phyloP scores from a whole-genome alignment of 1,140 invertebrate genomes.

The Nixonia krombeini region DNA sequence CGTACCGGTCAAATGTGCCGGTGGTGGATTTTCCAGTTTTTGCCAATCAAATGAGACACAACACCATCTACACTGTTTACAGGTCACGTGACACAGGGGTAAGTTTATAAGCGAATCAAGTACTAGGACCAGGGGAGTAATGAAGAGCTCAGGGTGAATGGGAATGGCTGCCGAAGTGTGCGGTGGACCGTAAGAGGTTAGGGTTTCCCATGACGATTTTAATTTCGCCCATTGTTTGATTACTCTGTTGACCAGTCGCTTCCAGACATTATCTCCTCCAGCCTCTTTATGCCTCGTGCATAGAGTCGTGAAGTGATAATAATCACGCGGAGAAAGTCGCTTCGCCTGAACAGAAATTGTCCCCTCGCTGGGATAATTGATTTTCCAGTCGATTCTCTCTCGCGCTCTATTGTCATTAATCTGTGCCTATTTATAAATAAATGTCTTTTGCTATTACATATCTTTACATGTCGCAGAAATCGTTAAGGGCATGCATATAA shows the following conservation, averaged over 20 bases:
- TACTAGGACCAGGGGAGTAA: conserved; percentile 44
- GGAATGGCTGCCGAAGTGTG: conserved; percentile 48
- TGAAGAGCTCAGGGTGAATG: conserved; percentile 51
- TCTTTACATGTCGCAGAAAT: too few relatives aligned
- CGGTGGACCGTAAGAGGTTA: conserved; percentile 65
- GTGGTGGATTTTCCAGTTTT: conserved; percentile 8
- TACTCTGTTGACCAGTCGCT: conserved; percentile 52
- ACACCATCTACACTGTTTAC: conserved; percentile 56
- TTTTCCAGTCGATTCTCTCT: too few relatives aligned
- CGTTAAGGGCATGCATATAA: too few relatives aligned
- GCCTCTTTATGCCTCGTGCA: conserved; percentile 35
- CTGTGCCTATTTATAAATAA: too few relatives aligned
- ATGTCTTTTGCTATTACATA: too few relatives aligned
- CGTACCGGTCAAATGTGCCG: too few relatives aligned
- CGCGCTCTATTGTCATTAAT: too few relatives aligned
- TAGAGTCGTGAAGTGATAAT: conserved; percentile 21
- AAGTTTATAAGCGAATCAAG: conserved; percentile 48
- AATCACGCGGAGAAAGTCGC: conserved; percentile 22
- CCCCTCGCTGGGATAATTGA: too few relatives aligned
- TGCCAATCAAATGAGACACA: conserved; percentile 25
- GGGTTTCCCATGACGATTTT: conserved; percentile 69
- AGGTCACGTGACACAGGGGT: conserved; percentile 58
- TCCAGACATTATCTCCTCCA: conserved; percentile 48
- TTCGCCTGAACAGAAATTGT: too few relatives aligned
- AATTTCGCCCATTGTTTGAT: conserved; percentile 62